Base-by-base conservation (phyloP, 1,140 invertebrate genomes). In the Temnothorax curvispinosus region DNA sequence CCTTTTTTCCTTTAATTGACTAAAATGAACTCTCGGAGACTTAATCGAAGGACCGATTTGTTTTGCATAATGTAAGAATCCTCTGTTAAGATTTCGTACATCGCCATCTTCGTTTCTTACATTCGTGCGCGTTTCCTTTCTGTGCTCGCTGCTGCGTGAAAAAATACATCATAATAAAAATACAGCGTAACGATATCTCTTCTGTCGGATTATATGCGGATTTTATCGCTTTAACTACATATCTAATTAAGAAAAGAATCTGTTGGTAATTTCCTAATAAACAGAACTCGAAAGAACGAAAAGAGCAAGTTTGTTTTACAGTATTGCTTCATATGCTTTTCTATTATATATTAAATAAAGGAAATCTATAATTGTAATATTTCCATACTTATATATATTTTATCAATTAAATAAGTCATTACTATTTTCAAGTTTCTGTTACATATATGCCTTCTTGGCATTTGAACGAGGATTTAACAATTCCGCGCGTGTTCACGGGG, bases 201-300 rank as follows among this genome's bases (percentile, higher is more conserved):
- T 62, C 13, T 32, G 15, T 32, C 9, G 0, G n/a, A 67, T 67
- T 44, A 67, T 27, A 64, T 8, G 64, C 11, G n/a, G 4, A 67
- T 67, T 44, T 67, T 67, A 67, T 67, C 38, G n/a, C 38, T 44
- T n/a, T 67, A 67, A 67, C n/a, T 47, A 44, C n/a, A 65, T 47
- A 65, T 47, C 1, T 67, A 44, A 67, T 67, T 67, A 67, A 67
- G n/a, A 67, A 67, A 44, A n/a, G 35, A 47, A 60, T 44, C 15
- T 13, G 18, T 44, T 11, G n/a, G 3, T 21, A 11, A 21, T 44
- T 44, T 44, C n/a, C 9, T 67, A 67, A 21, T 44, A 67, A 67
- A 41, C 4, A 13, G n/a, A 1, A 11, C 38, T 67, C 4, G 9
- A 13, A 21, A 21, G 9, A 67, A 13, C 44, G n/a, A 13, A 44